A percentile compares a stretch with the other conserved stretches of the same genome.
phyloP scores from a whole-genome alignment of 2,113 vertebrate species.

The Bufo gargarizans region DNA sequence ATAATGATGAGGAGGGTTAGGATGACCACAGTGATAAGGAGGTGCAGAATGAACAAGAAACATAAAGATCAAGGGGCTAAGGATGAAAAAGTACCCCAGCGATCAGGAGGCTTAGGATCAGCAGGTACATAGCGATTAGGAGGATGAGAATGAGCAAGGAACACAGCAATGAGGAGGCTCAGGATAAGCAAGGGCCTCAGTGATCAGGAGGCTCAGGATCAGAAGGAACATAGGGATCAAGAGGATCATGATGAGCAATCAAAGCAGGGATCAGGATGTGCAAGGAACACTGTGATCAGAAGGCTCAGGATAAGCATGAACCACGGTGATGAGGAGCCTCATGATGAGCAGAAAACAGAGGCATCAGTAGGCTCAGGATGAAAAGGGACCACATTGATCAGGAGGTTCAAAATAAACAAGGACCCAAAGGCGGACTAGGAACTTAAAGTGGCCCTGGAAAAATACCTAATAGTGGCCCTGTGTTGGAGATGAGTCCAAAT shows the following conservation, averaged over 20 bases:
- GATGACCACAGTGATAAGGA: no score
- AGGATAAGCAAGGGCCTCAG: background rate
- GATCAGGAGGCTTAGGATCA: no score
- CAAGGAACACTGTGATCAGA: background rate
- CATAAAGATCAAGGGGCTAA: no score
- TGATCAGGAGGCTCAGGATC: background rate
- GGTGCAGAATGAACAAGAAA: no score
- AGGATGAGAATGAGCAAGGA: background rate
- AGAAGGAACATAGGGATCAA: background rate
- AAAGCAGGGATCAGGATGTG: background rate
- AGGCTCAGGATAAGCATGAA: background rate
- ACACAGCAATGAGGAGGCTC: background rate
- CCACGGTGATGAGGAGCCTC: background rate
- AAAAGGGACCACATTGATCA: background rate
- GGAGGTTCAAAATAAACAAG: background rate
- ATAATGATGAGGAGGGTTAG: no score
- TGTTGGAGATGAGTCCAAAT: no score
- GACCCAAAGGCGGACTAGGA: no score
- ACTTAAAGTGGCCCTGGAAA: no score
- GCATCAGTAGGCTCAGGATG: background rate
- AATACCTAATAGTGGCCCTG: no score
- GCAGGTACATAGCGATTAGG: no score
- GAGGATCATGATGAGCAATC: background rate
- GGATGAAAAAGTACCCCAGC: no score
- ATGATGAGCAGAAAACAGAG: background rate